Percentiles rank a stretch among this genome's conserved stretches.
These are phyloP conservation scores for Meandrusa payeni DNA, from an alignment of 2,888 invertebrate species.

Conservation along the genomic window DNA sequence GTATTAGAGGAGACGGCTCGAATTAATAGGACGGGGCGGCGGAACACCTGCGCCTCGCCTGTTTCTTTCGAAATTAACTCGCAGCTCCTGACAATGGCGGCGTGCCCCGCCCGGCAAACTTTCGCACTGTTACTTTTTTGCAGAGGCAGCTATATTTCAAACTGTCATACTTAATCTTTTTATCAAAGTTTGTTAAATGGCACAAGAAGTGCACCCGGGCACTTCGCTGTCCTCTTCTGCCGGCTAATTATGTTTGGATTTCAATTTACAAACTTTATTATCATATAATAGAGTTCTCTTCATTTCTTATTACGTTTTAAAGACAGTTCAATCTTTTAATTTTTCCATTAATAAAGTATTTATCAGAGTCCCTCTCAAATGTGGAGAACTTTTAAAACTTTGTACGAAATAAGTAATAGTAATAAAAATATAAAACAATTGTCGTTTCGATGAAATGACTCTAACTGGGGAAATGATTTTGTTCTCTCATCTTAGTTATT, in stretches of 20 bases:
- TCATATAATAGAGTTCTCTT: conserved; percentile 33
- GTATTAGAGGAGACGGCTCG: conserved; percentile 69
- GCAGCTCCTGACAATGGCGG: conserved; percentile 69
- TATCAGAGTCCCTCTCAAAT: too few relatives aligned
- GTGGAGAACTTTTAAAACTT: too few relatives aligned
- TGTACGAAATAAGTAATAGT: too few relatives aligned
- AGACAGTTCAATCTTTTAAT: neutral
- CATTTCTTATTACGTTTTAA: conserved; percentile 6
- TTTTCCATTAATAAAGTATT: neutral
- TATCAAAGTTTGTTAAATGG: conserved; percentile 79
- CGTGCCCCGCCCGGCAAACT: conserved; percentile 52
- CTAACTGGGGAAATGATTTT: neutral
- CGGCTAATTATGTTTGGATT: conserved; percentile 69
- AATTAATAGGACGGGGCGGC: conserved; percentile 68
- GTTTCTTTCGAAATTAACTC: conserved; percentile 78
- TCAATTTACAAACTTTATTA: conserved; percentile 37
- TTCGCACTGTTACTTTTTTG: conserved; percentile 71
- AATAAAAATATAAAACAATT: neutral
- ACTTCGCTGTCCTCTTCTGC: conserved; percentile 60
- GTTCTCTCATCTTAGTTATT: conserved; percentile 13
- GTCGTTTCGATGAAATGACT: conserved; percentile 7
- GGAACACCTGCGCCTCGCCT: conserved; percentile 68
- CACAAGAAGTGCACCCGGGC: conserved; percentile 74
- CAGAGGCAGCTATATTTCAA: conserved; percentile 78
- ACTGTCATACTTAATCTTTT: conserved; percentile 81